Evolutionary conservation across 2,888 invertebrate species (phyloP).

Genomic region (Drosophila lutescens): DNA sequence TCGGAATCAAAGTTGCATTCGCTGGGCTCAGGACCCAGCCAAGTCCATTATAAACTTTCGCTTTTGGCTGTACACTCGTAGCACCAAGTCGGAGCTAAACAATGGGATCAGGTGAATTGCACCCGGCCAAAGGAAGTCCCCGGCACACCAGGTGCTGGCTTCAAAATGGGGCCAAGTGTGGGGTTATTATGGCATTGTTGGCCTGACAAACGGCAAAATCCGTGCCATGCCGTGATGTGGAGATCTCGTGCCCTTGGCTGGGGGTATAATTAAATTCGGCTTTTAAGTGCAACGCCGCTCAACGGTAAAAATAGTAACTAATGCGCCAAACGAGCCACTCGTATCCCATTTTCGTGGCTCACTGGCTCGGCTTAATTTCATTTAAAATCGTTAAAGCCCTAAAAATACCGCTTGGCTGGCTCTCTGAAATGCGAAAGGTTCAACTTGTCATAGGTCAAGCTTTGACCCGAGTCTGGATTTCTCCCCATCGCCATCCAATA

Average conservation of each 20-base stretch:
- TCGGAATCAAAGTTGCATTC: slow-evolving; percentile 40
- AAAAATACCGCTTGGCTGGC: slow-evolving; percentile 53
- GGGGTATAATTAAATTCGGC: slow-evolving; percentile 37
- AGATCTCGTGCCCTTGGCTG: slow-evolving; percentile 19
- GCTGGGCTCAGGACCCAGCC: neutral
- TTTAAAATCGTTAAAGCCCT: slow-evolving; percentile 51
- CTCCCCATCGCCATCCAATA: no score
- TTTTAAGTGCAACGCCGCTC: slow-evolving; percentile 22
- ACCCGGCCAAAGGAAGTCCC: slow-evolving; percentile 20
- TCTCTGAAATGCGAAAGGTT: slow-evolving; percentile 51
- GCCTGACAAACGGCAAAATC: slow-evolving; percentile 20
- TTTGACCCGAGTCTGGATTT: neutral
- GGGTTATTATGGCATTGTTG: slow-evolving; percentile 23
- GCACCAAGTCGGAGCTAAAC: slow-evolving; percentile 15
- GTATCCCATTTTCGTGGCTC: slow-evolving; percentile 46
- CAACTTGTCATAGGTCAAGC: slow-evolving; percentile 43
- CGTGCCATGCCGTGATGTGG: slow-evolving; percentile 15
- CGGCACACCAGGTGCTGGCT: neutral
- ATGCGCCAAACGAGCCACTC: slow-evolving; percentile 24
- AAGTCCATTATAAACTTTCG: slow-evolving; percentile 37
- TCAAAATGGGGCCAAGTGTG: slow-evolving; percentile 39
- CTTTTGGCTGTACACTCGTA: slow-evolving; percentile 20
- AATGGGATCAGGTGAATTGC: slow-evolving; percentile 29
- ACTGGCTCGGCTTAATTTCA: slow-evolving; percentile 54
- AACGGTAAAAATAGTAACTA: slow-evolving; percentile 40